Percentiles rank a stretch among this genome's conserved stretches.
These are phyloP conservation scores for Harpalus rubripes DNA, from an alignment of 2,888 invertebrate genomes.

Conservation along the genomic window DNA sequence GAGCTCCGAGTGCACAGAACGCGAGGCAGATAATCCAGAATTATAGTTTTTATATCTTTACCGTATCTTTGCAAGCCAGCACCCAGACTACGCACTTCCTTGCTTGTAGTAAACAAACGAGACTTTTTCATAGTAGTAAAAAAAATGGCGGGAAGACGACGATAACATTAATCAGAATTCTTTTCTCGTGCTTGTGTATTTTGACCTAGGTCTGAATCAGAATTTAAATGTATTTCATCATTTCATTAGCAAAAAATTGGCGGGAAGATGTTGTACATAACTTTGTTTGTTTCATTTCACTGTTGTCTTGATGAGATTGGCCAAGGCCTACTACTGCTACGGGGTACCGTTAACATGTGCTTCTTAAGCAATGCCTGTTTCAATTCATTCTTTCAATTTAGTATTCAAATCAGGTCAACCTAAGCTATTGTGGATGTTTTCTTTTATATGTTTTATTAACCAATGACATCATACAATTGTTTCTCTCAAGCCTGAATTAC, in stretches of 20 bases:
- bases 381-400: slow-evolving; percentile 51
- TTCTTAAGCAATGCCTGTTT: slow-evolving; percentile 15
- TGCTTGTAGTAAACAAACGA: slow-evolving; percentile 60
- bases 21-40: slow-evolving; percentile 30
- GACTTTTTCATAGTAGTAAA: slow-evolving; percentile 56
- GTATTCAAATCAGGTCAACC: slow-evolving; percentile 53
- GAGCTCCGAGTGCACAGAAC: slow-evolving; percentile 30
- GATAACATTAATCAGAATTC: slow-evolving; percentile 53
- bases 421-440: slow-evolving; percentile 12
- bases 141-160: slow-evolving; percentile 56
- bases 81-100: slow-evolving; percentile 65
- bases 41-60: slow-evolving; percentile 50
- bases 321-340: slow-evolving; percentile 38
- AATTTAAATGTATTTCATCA: slow-evolving; percentile 41
- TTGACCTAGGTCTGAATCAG: slow-evolving; percentile 61
- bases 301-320: slow-evolving; percentile 13
- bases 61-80: slow-evolving; percentile 57
- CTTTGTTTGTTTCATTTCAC: not conserved
- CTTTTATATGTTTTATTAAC: slow-evolving; percentile 1
- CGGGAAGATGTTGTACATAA: slow-evolving; percentile 35
- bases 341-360: slow-evolving; percentile 41
- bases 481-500: no score
- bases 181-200: slow-evolving; percentile 33
- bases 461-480: not conserved
- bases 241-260: slow-evolving; percentile 53